Conservation (phyloP, 2,113 vertebrate genomes). For the Hydropotes inermis region DNA sequence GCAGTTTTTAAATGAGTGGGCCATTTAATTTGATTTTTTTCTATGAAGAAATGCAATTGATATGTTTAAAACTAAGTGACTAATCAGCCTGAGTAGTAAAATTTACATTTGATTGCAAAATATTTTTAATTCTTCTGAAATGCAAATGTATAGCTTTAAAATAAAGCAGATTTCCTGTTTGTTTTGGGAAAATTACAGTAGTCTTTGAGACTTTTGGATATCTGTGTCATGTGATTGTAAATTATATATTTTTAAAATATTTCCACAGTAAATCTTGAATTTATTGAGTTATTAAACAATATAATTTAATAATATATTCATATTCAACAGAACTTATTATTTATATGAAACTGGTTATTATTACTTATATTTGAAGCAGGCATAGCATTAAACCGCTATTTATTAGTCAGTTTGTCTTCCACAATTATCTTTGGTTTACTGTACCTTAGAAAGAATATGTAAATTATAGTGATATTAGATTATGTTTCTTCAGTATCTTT, state of each 20-base stretch:
- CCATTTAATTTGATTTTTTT: neutral
- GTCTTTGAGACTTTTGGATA: neutral
- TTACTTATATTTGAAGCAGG: slow-evolving; percentile 46
- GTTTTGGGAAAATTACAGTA: slow-evolving; percentile 1
- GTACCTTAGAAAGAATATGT: slow-evolving; percentile 38
- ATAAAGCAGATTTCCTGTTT: slow-evolving; percentile 16
- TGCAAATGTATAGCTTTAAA: neutral
- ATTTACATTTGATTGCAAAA: neutral
- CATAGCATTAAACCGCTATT: slow-evolving; percentile 36
- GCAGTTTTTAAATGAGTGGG: slow-evolving; percentile 11
- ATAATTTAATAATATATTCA: slow-evolving; percentile 36
- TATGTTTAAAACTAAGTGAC: neutral
- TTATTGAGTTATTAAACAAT: slow-evolving; percentile 35
- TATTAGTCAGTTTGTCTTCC: slow-evolving; percentile 21
- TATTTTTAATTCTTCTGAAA: slow-evolving; percentile 18
- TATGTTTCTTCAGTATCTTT: slow-evolving; percentile 15
- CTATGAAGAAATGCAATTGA: neutral
- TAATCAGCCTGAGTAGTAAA: neutral
- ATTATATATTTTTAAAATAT: neutral
- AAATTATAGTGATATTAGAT: slow-evolving; percentile 2
- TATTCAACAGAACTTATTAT: slow-evolving; percentile 27
- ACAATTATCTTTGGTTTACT: slow-evolving; percentile 39
- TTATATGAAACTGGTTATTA: slow-evolving; percentile 9
- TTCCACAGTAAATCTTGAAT: slow-evolving; percentile 21
- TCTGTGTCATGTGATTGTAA: neutral